Evolutionary conservation across 2,113 vertebrate species (phyloP).

Genomic region (Laticauda laticaudata): DNA sequence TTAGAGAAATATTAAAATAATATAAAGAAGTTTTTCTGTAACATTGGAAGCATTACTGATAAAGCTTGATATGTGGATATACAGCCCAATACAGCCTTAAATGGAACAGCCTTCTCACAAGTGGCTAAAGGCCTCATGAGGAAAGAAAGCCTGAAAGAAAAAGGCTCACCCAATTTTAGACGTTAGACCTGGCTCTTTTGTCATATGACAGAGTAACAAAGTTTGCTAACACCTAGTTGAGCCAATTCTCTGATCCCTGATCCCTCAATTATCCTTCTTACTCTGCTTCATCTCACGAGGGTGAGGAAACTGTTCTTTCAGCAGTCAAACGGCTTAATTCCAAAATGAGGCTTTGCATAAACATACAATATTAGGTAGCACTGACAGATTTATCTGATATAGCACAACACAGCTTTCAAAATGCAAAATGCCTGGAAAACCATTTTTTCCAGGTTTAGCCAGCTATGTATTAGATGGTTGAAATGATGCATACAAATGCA

Average conservation of each 20-base stretch:
- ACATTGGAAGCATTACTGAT: neutral
- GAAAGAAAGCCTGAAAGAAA: neutral
- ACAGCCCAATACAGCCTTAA: neutral
- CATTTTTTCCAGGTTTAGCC: slow-evolving; percentile 28
- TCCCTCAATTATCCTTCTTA: slow-evolving; percentile 53
- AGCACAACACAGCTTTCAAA: slow-evolving; percentile 40
- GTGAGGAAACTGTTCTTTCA: slow-evolving; percentile 10
- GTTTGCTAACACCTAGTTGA: neutral
- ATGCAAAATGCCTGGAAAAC: slow-evolving; percentile 1
- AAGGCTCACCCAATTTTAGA: neutral
- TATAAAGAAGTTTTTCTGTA: neutral
- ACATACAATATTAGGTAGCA: slow-evolving; percentile 40
- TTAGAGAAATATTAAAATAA: neutral
- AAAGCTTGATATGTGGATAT: neutral
- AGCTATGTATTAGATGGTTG: slow-evolving; percentile 12
- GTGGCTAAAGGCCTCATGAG: neutral
- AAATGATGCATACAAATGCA: slow-evolving; percentile 34
- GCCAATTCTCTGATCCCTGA: slow-evolving; percentile 17
- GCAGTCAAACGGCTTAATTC: neutral
- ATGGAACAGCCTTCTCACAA: neutral
- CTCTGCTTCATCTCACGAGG: slow-evolving; percentile 49
- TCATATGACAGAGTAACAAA: neutral
- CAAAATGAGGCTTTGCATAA: neutral
- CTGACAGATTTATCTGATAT: slow-evolving; percentile 22
- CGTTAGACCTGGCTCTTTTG: neutral